Percentiles rank a stretch among this genome's conserved stretches.
Evolutionary conservation across 2,888 invertebrate genomes (phyloP).

Genomic region (Melanchra persicariae): DNA sequence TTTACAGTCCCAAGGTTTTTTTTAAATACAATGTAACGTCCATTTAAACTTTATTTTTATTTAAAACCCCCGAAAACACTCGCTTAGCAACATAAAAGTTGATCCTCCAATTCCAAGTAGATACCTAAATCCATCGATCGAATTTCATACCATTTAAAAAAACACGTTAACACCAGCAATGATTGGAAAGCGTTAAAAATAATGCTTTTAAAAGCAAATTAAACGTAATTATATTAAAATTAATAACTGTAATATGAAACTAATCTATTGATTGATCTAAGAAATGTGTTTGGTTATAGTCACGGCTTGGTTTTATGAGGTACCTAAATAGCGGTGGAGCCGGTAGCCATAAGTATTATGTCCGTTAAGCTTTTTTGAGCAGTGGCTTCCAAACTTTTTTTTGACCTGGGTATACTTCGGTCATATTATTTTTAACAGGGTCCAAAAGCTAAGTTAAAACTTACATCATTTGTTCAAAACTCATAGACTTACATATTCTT

Average conservation of each 20-base stretch:
- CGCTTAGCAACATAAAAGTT: neutral
- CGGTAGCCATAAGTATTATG: slow-evolving; percentile 12
- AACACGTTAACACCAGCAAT: slow-evolving; percentile 24
- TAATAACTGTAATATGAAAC: slow-evolving; percentile 55
- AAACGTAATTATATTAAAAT: slow-evolving; percentile 50
- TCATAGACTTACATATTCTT: too few relatives aligned
- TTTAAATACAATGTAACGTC: neutral
- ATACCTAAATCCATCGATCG: slow-evolving; percentile 5
- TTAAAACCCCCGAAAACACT: neutral
- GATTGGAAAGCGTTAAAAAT: slow-evolving; percentile 33
- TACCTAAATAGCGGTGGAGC: slow-evolving; percentile 21
- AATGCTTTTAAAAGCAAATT: slow-evolving; percentile 42
- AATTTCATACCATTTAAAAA: slow-evolving; percentile 36
- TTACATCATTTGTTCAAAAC: neutral
- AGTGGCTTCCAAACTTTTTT: neutral
- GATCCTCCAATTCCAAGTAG: neutral
- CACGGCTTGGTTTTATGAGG: slow-evolving; percentile 42
- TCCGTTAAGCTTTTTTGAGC: neutral
- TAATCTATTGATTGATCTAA: slow-evolving; percentile 54
- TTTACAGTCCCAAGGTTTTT: neutral
- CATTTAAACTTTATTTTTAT: neutral
- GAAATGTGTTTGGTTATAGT: slow-evolving; percentile 49
- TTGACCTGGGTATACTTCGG: neutral
- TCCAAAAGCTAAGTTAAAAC: neutral
- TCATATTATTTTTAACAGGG: neutral